A percentile compares a stretch with the other conserved stretches of the same genome.
Evolutionary conservation across 2,797 vertebrate species (phyloP).

Genomic region (Hippoglossus hippoglossus): DNA sequence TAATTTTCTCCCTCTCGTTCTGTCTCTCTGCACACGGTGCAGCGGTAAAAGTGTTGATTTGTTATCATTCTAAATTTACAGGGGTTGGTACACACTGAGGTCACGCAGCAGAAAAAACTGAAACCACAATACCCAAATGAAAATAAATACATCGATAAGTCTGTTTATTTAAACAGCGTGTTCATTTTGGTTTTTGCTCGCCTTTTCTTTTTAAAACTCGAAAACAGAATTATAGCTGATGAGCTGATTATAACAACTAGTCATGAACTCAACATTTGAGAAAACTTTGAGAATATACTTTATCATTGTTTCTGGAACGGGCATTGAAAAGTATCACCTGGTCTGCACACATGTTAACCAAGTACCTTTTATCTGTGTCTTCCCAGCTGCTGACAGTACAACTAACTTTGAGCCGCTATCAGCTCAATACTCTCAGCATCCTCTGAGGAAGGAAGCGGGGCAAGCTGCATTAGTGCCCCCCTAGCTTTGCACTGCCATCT

Average conservation of each 20-base stretch:
- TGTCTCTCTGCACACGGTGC: not conserved
- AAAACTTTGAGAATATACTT: not conserved
- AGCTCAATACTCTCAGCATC: slow-evolving; percentile 66
- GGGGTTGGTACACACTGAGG: slow-evolving; percentile 49
- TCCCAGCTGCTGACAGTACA: slow-evolving; percentile 54
- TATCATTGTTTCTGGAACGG: slow-evolving; percentile 18
- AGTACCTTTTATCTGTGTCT: slow-evolving; percentile 35
- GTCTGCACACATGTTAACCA: slow-evolving; percentile 20
- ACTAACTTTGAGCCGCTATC: slow-evolving; percentile 51
- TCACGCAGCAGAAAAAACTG: slow-evolving; percentile 56
- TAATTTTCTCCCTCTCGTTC: slow-evolving; percentile 20
- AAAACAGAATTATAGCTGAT: too few relatives aligned
- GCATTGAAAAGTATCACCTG: slow-evolving; percentile 51
- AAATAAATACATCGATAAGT: too few relatives aligned
- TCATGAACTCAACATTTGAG: too few relatives aligned
- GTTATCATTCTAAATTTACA: slow-evolving; percentile 48
- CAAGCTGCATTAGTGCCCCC: slow-evolving; percentile 62
- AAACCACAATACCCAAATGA: slow-evolving; percentile 59
- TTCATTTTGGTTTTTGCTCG: too few relatives aligned
- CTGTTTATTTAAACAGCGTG: too few relatives aligned
- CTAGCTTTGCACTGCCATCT: slow-evolving; percentile 64
- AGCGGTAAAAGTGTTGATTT: slow-evolving; percentile 60
- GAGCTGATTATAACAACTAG: too few relatives aligned
- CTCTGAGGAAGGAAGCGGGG: slow-evolving; percentile 74
- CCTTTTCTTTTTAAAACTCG: too few relatives aligned